These are phyloP conservation scores for Gadus macrocephalus DNA, from an alignment of 2,113 vertebrate genomes.

Conservation along the genomic window DNA sequence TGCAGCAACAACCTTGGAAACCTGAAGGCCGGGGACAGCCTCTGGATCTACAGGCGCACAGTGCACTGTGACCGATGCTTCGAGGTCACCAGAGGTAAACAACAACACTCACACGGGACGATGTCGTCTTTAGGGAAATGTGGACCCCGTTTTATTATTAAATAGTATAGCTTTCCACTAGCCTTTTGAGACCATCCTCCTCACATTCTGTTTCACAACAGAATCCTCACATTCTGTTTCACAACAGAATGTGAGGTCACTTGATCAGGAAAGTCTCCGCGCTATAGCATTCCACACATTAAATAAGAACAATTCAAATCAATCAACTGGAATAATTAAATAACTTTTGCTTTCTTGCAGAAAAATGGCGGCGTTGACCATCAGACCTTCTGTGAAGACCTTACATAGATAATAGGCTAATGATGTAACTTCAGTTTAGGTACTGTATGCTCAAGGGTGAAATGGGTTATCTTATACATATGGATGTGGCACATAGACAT, in stretches of 20 bases:
- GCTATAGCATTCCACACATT: no score
- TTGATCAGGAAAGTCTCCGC: no score
- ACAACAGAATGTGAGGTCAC: neutral
- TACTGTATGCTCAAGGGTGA: conserved; percentile 24
- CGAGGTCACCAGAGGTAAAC: conserved; percentile 82
- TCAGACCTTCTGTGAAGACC: neutral
- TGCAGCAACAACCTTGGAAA: conserved; percentile 81
- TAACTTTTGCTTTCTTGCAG: conserved; percentile 43
- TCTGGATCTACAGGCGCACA: conserved; percentile 88
- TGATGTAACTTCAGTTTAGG: conserved; percentile 2
- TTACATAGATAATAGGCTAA: neutral
- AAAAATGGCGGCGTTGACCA: conserved; percentile 67
- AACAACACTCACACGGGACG: no score
- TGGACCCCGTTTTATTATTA: no score
- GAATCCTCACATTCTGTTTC: neutral
- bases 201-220: no score
- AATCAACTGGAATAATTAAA: neutral
- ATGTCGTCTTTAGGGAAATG: no score
- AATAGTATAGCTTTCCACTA: no score
- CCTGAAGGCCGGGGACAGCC: conserved; percentile 88
- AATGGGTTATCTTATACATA: conserved; percentile 11
- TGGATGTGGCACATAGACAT: neutral
- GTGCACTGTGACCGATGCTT: conserved; percentile 93
- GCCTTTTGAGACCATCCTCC: no score
- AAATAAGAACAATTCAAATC: no score